phyloP scores from a whole-genome alignment of 2,797 vertebrate species.

The Danionella dracula region DNA sequence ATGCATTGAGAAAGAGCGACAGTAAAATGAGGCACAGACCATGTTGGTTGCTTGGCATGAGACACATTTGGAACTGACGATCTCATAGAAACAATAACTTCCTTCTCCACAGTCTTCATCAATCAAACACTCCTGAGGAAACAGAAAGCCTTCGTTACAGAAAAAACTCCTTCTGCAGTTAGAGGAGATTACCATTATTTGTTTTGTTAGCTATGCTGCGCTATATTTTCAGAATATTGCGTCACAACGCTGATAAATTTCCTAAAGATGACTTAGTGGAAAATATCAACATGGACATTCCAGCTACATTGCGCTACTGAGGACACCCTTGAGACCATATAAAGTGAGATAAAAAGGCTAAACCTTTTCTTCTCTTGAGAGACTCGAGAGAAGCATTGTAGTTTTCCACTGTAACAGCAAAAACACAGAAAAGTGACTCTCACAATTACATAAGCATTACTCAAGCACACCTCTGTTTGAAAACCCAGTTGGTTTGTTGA shows the following conservation, averaged over 20 bases:
- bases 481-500: no score
- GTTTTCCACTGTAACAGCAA: no score
- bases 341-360: no score
- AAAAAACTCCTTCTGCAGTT: background rate
- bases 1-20: no score
- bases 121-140: slow-evolving; percentile 83
- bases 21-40: slow-evolving; percentile 58
- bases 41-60: slow-evolving; percentile 74
- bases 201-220: background rate
- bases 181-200: background rate
- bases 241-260: background rate
- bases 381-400: background rate
- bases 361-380: background rate
- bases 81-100: slow-evolving; percentile 81
- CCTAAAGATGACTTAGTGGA: background rate
- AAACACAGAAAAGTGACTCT: background rate
- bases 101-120: slow-evolving; percentile 84
- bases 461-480: background rate
- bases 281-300: background rate
- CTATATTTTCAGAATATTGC: background rate
- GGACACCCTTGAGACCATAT: no score
- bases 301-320: no score
- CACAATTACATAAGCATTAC: background rate
- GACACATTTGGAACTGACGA: slow-evolving; percentile 79
- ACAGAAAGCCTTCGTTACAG: background rate